Base-by-base conservation (phyloP, 2,797 vertebrate species). In the Agapornis canus region DNA sequence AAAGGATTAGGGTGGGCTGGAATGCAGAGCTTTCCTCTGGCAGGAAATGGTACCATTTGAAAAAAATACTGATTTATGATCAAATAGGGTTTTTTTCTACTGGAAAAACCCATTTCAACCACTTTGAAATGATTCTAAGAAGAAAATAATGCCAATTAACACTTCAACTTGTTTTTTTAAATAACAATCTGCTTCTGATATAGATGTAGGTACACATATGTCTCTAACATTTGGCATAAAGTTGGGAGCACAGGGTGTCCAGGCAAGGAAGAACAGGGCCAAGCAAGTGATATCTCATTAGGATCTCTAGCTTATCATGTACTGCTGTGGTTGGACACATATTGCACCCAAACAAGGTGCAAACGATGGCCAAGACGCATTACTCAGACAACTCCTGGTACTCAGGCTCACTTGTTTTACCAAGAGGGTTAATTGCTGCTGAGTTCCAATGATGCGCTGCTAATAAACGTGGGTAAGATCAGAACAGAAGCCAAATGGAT, bases 381-480 rank as follows among this genome's bases (percentile, higher is more conserved):
- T 91, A 88, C 57, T 43, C 82, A 89, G 91, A 51, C 63, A 86
- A 26, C 31, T 81, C 88, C 85, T 86, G 63, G 54, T 82, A 68
- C 82, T 72, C 63, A 6, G 70, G 66, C 73, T 73, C 5, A 35
- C 52, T 79, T 81, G 49, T 89, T 94, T 90, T 65, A 90, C 32
- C 60, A 63, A 42, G 88, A 72, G 82, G 77, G 86, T 84, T 51
- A 90, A 92, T 70, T 82, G 90, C 51, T 75, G 75, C 90, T 2
- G 47, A 90, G 64, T 85, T 95, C 51, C 81, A 96, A 5, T 0
- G 81, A 93, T 80, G 95, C 43, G 1, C 92, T 95, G 81, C 90
- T 97, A 97, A 97, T 90, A 73, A 89, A 95, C 60, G 52, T 95
- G 90, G 93, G 92, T 63, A 89, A 95, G 90, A 86, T 8, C 60